Evolutionary conservation across 2,113 vertebrate genomes (phyloP).

Genomic region (Bubo blakistoni): DNA sequence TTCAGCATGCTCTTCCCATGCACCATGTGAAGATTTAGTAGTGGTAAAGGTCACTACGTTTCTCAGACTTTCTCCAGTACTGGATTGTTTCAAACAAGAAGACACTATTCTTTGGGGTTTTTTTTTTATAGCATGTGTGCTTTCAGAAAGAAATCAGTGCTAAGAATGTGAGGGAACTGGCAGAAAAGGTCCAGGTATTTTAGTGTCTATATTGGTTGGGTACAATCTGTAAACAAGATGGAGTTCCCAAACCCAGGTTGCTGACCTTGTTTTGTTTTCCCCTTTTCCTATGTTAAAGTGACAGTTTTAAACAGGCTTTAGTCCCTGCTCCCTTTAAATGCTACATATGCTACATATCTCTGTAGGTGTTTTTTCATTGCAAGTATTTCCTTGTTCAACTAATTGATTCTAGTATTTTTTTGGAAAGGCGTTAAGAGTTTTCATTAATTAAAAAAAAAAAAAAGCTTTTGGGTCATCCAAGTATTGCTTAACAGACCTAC

Average conservation of each 20-base stretch:
- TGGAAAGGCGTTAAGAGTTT: background rate
- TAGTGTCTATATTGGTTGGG: background rate
- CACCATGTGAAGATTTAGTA: background rate
- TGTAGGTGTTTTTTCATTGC: background rate
- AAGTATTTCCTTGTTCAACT: background rate
- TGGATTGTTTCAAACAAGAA: background rate
- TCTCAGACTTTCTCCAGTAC: background rate
- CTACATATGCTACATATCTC: background rate
- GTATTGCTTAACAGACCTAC: background rate
- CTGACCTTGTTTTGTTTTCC: background rate
- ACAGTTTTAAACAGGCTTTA: background rate
- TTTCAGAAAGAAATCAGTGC: background rate
- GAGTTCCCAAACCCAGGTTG: background rate
- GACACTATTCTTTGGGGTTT: background rate
- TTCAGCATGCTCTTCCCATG: background rate
- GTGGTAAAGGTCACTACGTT: constrained; percentile 14
- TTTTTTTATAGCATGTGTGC: fast-evolving
- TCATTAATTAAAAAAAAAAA: background rate
- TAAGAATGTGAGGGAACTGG: background rate
- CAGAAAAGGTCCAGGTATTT: background rate
- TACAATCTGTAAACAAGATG: background rate
- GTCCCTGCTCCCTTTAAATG: background rate
- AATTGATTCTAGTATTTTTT: background rate
- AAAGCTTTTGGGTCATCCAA: background rate
- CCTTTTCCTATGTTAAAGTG: background rate